Evolutionary conservation across 2,797 vertebrate species (phyloP).

Genomic region (Dryobates pubescens): DNA sequence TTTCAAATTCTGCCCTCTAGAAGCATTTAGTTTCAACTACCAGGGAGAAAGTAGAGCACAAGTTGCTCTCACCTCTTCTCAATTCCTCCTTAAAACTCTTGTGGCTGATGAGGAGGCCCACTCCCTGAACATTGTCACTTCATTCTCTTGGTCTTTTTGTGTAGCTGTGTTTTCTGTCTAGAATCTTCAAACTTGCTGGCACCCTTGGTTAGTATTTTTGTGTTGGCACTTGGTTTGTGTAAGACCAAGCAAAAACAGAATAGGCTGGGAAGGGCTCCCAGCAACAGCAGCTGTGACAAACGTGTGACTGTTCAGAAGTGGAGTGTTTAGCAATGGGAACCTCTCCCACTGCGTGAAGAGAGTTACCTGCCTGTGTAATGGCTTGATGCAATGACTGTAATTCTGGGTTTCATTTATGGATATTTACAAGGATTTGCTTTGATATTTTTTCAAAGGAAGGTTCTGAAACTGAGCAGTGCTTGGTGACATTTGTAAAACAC

Average conservation of each 20-base stretch:
- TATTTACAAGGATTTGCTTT: not conserved
- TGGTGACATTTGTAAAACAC: not conserved
- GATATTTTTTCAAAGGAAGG: not conserved
- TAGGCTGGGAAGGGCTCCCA: not conserved
- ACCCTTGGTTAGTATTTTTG: not conserved
- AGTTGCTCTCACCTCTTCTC: not conserved
- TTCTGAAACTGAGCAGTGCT: not conserved
- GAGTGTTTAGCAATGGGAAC: not conserved
- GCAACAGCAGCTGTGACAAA: not conserved
- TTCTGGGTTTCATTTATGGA: not conserved
- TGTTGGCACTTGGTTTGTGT: not conserved
- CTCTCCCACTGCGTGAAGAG: not conserved
- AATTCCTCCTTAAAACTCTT: not conserved
- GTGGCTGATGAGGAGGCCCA: rapidly evolving
- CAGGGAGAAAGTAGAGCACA: not conserved
- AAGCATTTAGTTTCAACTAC: not conserved
- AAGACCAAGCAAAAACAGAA: not conserved
- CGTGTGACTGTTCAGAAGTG: not conserved
- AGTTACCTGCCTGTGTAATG: not conserved
- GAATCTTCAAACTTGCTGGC: not conserved
- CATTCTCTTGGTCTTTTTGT: not conserved
- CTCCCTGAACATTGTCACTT: not conserved
- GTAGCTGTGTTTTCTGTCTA: not conserved
- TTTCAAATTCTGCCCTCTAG: not conserved
- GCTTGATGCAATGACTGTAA: not conserved